Base-by-base conservation (phyloP, 2,113 vertebrate genomes). In the Illadopsis cleaveri region DNA sequence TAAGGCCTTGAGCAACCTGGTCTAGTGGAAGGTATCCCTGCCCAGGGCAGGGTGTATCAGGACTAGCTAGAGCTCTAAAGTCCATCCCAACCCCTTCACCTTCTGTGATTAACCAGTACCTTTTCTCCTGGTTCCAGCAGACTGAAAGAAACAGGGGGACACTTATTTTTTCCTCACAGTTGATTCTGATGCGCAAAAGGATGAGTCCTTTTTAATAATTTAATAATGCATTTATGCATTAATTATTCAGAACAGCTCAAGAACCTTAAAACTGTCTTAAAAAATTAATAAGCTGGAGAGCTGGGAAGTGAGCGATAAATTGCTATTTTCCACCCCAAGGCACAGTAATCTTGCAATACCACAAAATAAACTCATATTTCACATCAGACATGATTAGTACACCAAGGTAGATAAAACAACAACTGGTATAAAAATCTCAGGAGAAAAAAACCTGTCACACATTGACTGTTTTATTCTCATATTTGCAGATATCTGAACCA, bases 401-500 rank as follows among this genome's bases (percentile, higher is more conserved):
- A 33, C 23, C 7, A 17, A 44, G 4, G 28, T 4, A 56, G 48
- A 33, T 62, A 54, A 78, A 90, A 79, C 13, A 4, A 1, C 53
- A 71, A 22, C 3, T 0, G 5, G 10, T 37, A 21, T 13, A 47
- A 64, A 58, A 75, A 38, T 28, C 19, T 75, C 2, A 82, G 44
- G 38, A 42, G 19, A 71, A 4, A 33, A 69, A 56, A 71, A 19
- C 19, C 3, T 0, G 25, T 28, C 60, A 40, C 33, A 45, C 12
- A 1, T 2, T 75, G 16, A n/a, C 40, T 82, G 5, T 16, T 79
- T 42, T 44, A 57, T 86, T 97, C 66, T 86, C 5, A 0, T 89
- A 44, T 90, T 82, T 62, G 47, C 94, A 98, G 98, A 87, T 98
- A 93, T 96, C 94, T 69, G 82, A 91, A 78, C 98, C 98, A 66